Evolutionary conservation across 2,113 vertebrate species (phyloP), one percentile per base, ranked within the genome.

Genomic region (Leptodactylus fuscus): DNA sequence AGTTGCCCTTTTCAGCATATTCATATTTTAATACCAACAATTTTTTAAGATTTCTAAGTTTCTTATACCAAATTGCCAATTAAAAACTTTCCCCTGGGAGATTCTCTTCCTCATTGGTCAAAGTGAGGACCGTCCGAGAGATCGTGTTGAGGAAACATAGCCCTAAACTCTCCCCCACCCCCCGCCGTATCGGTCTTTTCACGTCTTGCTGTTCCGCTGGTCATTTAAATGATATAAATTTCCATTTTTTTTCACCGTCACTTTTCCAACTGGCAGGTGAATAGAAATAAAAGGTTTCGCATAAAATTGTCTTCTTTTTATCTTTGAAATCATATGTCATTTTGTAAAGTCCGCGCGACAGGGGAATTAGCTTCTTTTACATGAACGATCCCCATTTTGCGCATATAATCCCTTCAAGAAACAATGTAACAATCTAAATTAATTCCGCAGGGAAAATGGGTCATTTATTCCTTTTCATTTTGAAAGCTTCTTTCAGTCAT

Each of bases 1-100:
- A 12, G 81, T 53, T 73, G 81, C 81, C 69, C 67, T 82, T 82
- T 74, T 38, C 34, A 44, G 81, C 22, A 82, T n/a, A 24, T 53
- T 60, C 32, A 18, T 18, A 60, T 82, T 29, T 74, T 73, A 55
- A 49, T 38, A 46, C 29, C 36, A 27, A 24, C 46, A 65, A 32
- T 27, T 18, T 34, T 67, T 67, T 67, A 18, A 55, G 27, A 34
- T n/a, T 34, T 34, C 3, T 32, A 34, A 20, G 60, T 51, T 82
- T 3, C 18, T 15, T 69, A 82, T 82, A n/a, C 32, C 7, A 53
- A 46, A 69, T 38, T 53, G 65, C 65, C 81, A 82, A 71, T 82
- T 82, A 82, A 82, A 82, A 82, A 53, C 18, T 34, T 82, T 65
- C 46, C 5, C 46, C 48, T 51, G 65, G 22, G 46, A 82, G 41